Conservation (phyloP, 1,140 invertebrate species). For the Acromyrmex charruanus region DNA sequence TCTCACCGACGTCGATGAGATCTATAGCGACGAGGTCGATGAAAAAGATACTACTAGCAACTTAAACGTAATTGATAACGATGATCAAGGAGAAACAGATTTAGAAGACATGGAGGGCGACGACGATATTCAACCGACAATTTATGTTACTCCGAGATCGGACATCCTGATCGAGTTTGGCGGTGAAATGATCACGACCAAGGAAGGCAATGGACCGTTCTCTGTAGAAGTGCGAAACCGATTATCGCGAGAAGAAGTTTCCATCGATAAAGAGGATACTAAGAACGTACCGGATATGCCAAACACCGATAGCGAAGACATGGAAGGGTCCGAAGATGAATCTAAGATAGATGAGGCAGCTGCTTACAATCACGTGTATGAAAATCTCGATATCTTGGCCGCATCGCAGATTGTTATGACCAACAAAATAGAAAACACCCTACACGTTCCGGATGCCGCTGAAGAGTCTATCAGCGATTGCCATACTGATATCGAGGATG, state of each 20-base stretch:
- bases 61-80: constrained; percentile 67
- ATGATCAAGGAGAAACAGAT: constrained; percentile 81
- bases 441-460: constrained; percentile 69
- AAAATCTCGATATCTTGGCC: constrained; percentile 78
- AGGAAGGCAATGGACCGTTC: constrained; percentile 85
- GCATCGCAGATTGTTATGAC: constrained; percentile 83
- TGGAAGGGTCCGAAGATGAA: constrained; percentile 81
- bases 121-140: constrained; percentile 74
- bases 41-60: constrained; percentile 40
- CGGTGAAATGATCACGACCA: constrained; percentile 84
- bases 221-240: constrained; percentile 83
- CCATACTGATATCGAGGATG: constrained; percentile 84
- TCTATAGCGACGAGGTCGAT: constrained; percentile 80
- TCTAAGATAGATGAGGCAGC: constrained; percentile 63
- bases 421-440: constrained; percentile 82
- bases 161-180: constrained; percentile 82
- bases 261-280: neutral
- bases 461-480: constrained; percentile 79
- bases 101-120: constrained; percentile 83
- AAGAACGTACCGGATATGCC: constrained; percentile 71
- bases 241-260: constrained; percentile 76
- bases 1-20: constrained; percentile 84
- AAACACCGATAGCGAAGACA: constrained; percentile 83
- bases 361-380: constrained; percentile 65
- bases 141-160: constrained; percentile 73